phyloP scores from a whole-genome alignment of 2,888 invertebrate genomes.

The Oithona nana region DNA sequence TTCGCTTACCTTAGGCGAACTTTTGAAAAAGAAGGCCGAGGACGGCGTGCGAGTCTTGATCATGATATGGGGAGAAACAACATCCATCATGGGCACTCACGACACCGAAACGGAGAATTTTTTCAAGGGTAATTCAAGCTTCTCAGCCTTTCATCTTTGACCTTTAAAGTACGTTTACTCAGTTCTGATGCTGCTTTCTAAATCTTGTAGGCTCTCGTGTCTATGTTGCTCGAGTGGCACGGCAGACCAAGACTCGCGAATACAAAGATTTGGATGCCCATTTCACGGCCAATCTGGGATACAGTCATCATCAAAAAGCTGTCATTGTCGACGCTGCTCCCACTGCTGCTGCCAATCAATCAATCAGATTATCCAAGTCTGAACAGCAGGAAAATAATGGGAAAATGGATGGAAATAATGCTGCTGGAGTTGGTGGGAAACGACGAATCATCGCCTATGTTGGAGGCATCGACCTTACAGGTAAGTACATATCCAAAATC shows the following conservation, averaged over 20 bases:
- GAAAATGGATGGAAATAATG: background rate
- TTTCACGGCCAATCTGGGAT: slow-evolving; percentile 19
- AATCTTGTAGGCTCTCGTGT: slow-evolving; percentile 12
- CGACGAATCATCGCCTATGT: slow-evolving; percentile 19
- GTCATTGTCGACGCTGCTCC: slow-evolving; percentile 19
- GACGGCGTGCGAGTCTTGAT: slow-evolving; percentile 20
- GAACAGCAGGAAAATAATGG: no score
- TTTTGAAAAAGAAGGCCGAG: slow-evolving; percentile 19
- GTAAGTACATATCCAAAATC: slow-evolving; percentile 4
- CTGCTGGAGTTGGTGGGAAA: slow-evolving; percentile 18
- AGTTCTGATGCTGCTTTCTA: background rate
- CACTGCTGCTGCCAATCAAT: background rate
- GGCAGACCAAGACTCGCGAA: slow-evolving; percentile 19
- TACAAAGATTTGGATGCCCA: slow-evolving; percentile 16
- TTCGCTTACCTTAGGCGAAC: slow-evolving; percentile 18
- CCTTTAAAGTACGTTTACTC: background rate
- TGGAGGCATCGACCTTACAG: slow-evolving; percentile 20
- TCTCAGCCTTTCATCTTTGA: background rate
- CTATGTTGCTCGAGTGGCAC: slow-evolving; percentile 19
- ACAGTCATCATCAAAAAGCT: slow-evolving; percentile 20
- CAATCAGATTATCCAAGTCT: background rate
- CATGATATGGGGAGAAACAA: slow-evolving; percentile 20
- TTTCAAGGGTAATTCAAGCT: slow-evolving; percentile 17
- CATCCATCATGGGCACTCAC: slow-evolving; percentile 21
- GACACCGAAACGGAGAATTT: slow-evolving; percentile 20